Conservation (phyloP, 2,888 invertebrate genomes). For the Plutella xylostella region DNA sequence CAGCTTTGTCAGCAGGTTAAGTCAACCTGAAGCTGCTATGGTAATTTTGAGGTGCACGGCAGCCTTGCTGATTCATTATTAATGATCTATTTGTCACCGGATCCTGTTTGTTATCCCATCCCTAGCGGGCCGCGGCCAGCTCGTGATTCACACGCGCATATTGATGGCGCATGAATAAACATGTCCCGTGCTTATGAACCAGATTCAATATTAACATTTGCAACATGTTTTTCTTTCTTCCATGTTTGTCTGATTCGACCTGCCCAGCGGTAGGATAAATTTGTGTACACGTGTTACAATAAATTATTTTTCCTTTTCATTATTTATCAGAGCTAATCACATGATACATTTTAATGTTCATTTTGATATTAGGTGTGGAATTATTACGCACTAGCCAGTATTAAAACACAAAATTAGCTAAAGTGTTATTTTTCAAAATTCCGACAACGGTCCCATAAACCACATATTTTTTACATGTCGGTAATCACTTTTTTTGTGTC, state of each 20-base stretch:
- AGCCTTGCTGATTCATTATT: too few relatives aligned
- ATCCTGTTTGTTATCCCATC: slow-evolving; percentile 11
- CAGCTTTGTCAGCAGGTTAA: too few relatives aligned
- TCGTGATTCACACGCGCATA: slow-evolving; percentile 5
- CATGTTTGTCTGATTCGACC: background rate
- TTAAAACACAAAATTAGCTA: background rate
- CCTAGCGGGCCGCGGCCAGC: too few relatives aligned
- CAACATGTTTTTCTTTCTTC: background rate
- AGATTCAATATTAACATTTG: background rate
- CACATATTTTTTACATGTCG: background rate
- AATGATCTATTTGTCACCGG: too few relatives aligned
- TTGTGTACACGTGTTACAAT: background rate
- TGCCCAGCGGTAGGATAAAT: background rate
- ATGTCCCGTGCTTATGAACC: background rate
- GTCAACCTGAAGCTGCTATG: too few relatives aligned
- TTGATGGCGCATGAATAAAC: slow-evolving; percentile 5
- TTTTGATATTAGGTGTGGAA: too few relatives aligned
- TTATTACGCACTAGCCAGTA: too few relatives aligned
- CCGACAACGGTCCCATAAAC: background rate
- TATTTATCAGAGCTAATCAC: too few relatives aligned
- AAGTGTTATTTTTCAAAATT: background rate
- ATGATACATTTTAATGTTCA: too few relatives aligned
- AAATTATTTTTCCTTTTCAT: background rate
- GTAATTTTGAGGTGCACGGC: too few relatives aligned
- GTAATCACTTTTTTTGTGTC: background rate